Evolutionary conservation across 2,888 invertebrate genomes (phyloP).

Genomic region (Conops quadrifasciatus): DNA sequence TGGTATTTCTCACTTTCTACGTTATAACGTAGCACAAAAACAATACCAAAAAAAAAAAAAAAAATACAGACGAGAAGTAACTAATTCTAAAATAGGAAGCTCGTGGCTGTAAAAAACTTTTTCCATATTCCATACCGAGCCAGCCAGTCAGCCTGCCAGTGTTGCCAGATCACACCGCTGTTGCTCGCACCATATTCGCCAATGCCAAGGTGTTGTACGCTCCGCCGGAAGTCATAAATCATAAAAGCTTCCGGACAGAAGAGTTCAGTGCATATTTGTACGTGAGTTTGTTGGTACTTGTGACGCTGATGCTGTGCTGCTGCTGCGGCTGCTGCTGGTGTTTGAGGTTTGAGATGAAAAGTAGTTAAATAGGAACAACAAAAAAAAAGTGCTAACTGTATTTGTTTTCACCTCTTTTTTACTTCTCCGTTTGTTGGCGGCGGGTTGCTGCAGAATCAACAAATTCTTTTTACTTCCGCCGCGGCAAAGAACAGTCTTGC

Average conservation of each 20-base stretch:
- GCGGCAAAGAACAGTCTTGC: not conserved
- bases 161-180: not conserved
- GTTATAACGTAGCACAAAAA: too few relatives aligned
- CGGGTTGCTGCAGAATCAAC: not conserved
- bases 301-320: too few relatives aligned
- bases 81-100: not conserved
- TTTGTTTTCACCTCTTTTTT: not conserved
- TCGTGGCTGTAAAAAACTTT: not conserved
- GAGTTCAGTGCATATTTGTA: not conserved
- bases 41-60: not conserved
- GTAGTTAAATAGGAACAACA: not conserved
- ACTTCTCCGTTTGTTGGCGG: too few relatives aligned
- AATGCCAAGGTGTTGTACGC: not conserved
- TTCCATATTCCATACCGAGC: not conserved
- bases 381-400: not conserved
- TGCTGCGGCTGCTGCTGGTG: not conserved
- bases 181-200: not conserved
- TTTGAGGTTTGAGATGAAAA: not conserved
- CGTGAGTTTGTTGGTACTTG: not conserved
- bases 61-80: not conserved
- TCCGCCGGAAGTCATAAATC: conserved; percentile 28
- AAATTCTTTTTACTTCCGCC: conserved; percentile 22
- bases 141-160: not conserved
- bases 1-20: too few relatives aligned
- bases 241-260: conserved; percentile 24